phyloP scores from a whole-genome alignment of 2,888 invertebrate genomes.

The Drosophila recens region DNA sequence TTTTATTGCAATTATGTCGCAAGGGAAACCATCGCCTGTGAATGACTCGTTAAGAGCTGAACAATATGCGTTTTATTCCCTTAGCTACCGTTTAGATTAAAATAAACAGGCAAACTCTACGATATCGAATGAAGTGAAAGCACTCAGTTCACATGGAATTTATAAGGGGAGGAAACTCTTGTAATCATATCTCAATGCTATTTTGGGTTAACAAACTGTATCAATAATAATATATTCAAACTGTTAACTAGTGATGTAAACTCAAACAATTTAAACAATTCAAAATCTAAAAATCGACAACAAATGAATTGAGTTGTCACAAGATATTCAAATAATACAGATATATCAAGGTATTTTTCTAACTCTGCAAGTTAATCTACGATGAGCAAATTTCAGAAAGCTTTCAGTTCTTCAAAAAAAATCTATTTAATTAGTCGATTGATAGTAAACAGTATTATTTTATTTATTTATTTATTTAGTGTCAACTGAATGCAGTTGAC shows the following conservation, averaged over 20 bases:
- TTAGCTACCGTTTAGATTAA: constrained; percentile 15
- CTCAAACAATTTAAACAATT: no score
- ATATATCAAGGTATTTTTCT: no score
- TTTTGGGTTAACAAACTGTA: constrained; percentile 5
- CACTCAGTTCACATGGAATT: background rate
- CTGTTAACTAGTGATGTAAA: background rate
- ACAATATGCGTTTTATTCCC: constrained; percentile 19
- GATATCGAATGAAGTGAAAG: constrained; percentile 7
- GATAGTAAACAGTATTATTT: no score
- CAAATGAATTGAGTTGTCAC: no score
- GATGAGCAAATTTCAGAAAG: no score
- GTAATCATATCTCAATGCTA: constrained; percentile 7
- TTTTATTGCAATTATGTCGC: constrained; percentile 19
- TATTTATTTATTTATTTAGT: no score
- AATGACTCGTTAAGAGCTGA: constrained; percentile 17
- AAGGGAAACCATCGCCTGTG: constrained; percentile 26
- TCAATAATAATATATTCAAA: background rate
- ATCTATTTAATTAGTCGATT: no score
- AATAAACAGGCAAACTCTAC: background rate
- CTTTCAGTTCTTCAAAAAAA: no score
- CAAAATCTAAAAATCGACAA: no score
- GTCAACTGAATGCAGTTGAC: no score
- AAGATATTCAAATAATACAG: no score
- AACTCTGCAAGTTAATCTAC: no score
- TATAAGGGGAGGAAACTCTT: constrained; percentile 21